Percentiles rank a stretch among this genome's conserved stretches.
phyloP scores from a whole-genome alignment of 2,797 vertebrate genomes.

The Mormyrops attenuatus region DNA sequence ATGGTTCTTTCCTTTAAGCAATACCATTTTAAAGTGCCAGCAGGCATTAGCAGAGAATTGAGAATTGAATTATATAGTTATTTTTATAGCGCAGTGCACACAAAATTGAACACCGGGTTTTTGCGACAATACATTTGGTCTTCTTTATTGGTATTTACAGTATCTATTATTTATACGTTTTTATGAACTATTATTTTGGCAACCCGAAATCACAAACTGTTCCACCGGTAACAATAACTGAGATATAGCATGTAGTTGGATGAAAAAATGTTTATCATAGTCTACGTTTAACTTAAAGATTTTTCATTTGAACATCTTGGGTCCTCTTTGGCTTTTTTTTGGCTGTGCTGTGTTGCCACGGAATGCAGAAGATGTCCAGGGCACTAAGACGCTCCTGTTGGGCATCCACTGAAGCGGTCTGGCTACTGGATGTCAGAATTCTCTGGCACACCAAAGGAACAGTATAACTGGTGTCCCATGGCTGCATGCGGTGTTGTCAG shows the following conservation, averaged over 20 bases:
- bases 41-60: not conserved
- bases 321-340: not conserved
- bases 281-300: not conserved
- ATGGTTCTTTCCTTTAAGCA: constrained; percentile 4
- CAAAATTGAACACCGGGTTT: not conserved
- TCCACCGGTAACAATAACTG: not conserved
- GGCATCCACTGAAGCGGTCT: not conserved
- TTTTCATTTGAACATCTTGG: not conserved
- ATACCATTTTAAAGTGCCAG: not conserved
- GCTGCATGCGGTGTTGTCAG: not conserved
- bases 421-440: not conserved
- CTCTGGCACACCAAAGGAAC: not conserved
- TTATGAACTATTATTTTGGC: not conserved
- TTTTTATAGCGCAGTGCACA: not conserved
- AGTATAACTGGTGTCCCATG: not conserved
- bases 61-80: not conserved
- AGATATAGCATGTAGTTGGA: not conserved
- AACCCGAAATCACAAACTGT: not conserved
- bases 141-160: constrained; percentile 7
- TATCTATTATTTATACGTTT: not conserved
- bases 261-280: not conserved
- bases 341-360: not conserved
- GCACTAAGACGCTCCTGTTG: not conserved
- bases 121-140: not conserved
- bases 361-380: not conserved